Evolutionary conservation across 2,113 vertebrate species (phyloP).

Genomic region (Spea multiplicata): DNA sequence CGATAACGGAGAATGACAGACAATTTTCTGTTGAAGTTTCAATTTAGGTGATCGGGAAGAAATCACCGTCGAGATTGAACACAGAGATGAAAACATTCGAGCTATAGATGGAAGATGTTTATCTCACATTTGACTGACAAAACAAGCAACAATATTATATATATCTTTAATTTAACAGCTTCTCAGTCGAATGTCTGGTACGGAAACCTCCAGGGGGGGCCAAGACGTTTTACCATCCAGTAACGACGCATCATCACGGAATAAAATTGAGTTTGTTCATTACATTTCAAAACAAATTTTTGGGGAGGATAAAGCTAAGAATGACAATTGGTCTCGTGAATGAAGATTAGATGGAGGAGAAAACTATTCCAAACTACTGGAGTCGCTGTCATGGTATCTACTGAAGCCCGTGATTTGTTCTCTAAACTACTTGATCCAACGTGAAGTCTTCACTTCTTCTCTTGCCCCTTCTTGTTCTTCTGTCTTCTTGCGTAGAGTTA

Average conservation of each 20-base stretch:
- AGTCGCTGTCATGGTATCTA: too few species aligned
- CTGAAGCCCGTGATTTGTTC: too few species aligned
- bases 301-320: not conserved
- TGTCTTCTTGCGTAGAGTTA: too few species aligned
- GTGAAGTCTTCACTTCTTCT: too few species aligned
- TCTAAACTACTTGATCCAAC: too few species aligned
- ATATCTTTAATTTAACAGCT: not conserved
- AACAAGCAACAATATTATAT: not conserved
- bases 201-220: slow-evolving; percentile 6
- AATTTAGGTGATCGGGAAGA: slow-evolving; percentile 34
- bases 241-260: slow-evolving; percentile 10
- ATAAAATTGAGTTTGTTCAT: slow-evolving; percentile 33
- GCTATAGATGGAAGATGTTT: slow-evolving; percentile 23
- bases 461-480: too few species aligned
- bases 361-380: too few species aligned
- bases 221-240: slow-evolving; percentile 14
- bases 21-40: slow-evolving; percentile 30
- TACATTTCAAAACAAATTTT: not conserved
- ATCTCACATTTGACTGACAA: slow-evolving; percentile 28
- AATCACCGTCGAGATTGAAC: slow-evolving; percentile 22
- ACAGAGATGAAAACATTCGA: slow-evolving; percentile 9
- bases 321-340: slow-evolving; percentile 8
- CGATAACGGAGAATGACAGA: slow-evolving; percentile 7
- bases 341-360: not conserved
- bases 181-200: not conserved